A percentile compares a stretch with the other conserved stretches of the same genome.
Conservation (phyloP, 2,888 invertebrate species). For the Sarcophaga rosellei region DNA sequence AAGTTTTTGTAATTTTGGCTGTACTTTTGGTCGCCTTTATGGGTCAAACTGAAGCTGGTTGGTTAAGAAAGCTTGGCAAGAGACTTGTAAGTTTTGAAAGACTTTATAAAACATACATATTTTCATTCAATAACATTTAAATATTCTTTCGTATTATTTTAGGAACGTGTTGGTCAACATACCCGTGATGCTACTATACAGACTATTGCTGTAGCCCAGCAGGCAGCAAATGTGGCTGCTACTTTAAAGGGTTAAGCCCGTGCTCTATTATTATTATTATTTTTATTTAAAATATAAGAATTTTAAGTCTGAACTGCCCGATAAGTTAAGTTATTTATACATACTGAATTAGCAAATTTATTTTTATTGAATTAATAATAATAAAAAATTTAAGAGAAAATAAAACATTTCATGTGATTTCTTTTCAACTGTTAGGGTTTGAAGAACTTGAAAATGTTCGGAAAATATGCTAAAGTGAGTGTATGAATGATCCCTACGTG, state of each 20-base stretch:
- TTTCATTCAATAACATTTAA: neutral
- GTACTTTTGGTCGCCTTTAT: constrained; percentile 66
- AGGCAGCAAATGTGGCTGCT: constrained; percentile 72
- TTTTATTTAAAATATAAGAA: too few species aligned
- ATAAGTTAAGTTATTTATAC: too few species aligned
- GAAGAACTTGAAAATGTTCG: too few species aligned
- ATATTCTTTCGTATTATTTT: neutral
- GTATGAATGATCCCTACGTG: too few species aligned
- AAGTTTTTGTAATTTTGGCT: constrained; percentile 69
- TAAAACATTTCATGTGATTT: too few species aligned
- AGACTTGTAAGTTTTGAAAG: constrained; percentile 69
- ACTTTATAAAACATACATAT: neutral
- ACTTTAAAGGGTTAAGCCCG: constrained; percentile 32
- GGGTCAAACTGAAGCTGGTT: constrained; percentile 70
- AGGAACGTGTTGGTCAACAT: constrained; percentile 72
- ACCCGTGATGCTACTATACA: constrained; percentile 72
- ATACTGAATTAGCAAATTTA: too few species aligned
- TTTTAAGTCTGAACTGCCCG: too few species aligned
- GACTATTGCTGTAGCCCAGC: constrained; percentile 71
- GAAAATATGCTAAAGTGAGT: too few species aligned
- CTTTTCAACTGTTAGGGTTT: too few species aligned
- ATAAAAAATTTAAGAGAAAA: too few species aligned
- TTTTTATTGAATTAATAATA: too few species aligned
- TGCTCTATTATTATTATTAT: too few species aligned
- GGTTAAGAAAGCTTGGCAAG: constrained; percentile 72